These are phyloP conservation scores for Anser brachyrhynchus DNA, from an alignment of 2,113 vertebrate species.

Conservation along the genomic window DNA sequence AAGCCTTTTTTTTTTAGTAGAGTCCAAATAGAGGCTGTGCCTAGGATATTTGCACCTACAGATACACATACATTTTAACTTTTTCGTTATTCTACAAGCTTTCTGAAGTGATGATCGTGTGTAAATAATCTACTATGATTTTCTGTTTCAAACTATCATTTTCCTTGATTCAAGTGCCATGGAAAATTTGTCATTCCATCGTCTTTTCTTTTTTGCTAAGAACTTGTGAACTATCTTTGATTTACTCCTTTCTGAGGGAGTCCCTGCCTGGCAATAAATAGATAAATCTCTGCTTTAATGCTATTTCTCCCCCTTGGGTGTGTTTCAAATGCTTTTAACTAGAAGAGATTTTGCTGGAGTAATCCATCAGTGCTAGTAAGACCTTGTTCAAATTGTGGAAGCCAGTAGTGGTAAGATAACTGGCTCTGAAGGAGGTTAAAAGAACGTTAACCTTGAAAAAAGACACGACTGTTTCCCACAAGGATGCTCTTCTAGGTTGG, in stretches of 20 bases:
- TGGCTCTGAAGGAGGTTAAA: background rate
- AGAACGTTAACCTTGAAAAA: background rate
- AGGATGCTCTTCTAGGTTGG: background rate
- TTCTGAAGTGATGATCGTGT: background rate
- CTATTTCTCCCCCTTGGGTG: slow-evolving; percentile 20
- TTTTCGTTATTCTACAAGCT: background rate
- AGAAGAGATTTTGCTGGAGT: background rate
- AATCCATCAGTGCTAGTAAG: background rate
- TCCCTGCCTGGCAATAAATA: background rate
- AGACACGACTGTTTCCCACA: background rate
- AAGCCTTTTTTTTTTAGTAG: background rate
- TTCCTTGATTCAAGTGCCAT: background rate
- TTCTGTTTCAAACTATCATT: background rate
- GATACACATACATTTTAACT: background rate
- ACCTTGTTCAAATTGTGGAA: background rate
- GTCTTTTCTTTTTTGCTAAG: background rate
- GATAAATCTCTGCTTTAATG: slow-evolving; percentile 7
- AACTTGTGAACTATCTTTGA: background rate
- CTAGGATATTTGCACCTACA: background rate
- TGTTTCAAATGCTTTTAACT: slow-evolving; percentile 44
- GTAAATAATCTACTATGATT: background rate
- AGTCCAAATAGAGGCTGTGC: background rate
- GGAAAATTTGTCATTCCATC: background rate
- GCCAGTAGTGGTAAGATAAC: background rate
- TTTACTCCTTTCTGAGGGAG: slow-evolving; percentile 13